Evolutionary conservation across 2,113 vertebrate genomes (phyloP).

Genomic region (Naja naja): DNA sequence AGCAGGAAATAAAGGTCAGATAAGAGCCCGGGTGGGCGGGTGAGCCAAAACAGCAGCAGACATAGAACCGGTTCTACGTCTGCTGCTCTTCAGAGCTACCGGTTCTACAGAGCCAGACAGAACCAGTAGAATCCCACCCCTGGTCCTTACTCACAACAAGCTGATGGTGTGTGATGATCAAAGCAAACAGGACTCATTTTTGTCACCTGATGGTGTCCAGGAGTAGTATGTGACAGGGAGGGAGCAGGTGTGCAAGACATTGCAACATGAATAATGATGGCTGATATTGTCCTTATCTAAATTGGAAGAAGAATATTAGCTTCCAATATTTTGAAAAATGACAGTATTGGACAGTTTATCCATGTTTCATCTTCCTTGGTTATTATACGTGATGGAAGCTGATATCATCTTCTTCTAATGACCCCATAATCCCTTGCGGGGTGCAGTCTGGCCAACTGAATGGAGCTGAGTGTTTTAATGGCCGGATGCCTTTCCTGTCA

Average conservation of each 20-base stretch:
- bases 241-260: background rate
- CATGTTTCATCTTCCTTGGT: conserved; percentile 7
- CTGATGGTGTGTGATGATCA: background rate
- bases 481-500: no score
- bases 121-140: no score
- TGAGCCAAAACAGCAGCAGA: no score
- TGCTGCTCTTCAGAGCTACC: no score
- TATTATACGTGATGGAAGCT: conserved; percentile 8
- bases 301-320: conserved; percentile 30
- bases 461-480: no score
- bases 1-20: no score
- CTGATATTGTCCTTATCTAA: conserved; percentile 18
- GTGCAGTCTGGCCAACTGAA: no score
- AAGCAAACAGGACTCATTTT: no score
- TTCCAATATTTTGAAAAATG: background rate
- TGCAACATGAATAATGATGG: background rate
- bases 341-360: conserved; percentile 35
- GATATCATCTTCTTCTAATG: background rate
- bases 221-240: background rate
- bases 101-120: no score
- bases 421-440: no score
- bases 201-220: background rate
- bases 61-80: no score
- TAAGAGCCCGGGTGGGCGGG: no score
- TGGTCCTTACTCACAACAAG: background rate